Base-by-base conservation (phyloP, 2,113 vertebrate species). In the Rhombomys opimus region DNA sequence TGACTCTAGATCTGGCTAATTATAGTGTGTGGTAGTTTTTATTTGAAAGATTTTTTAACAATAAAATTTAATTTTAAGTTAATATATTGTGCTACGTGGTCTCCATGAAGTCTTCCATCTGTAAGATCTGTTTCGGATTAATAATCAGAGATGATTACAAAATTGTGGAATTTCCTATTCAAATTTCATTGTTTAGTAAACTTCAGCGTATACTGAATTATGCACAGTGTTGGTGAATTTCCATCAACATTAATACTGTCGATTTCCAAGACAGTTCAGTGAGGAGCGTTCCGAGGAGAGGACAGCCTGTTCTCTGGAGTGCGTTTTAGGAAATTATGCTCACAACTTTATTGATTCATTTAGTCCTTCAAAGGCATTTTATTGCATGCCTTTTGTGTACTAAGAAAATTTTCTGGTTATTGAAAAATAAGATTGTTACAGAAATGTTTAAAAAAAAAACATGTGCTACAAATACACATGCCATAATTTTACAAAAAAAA, bases 161-260 rank as follows among this genome's bases (percentile, higher is more conserved):
- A 85, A 61, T 61, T 78, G 38, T 67, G 59, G 63, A 68, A 52
- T 80, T 72, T 87, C 78, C 14, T 76, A 89, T 86, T 67, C 93
- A 95, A 89, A 91, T n/a, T 93, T 89, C 92, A 77, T 46, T 80
- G 75, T 38, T 89, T 84, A 96, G 57, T 63, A 95, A 89, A 76
- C 46, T 63, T 52, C 25, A 80, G 32, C 91, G 46, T 96, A 2
- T 38, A 32, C 67, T 85, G 27, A 93, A 59, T 32, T 86, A 91
- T 73, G 77, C 5, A 65, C 20, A 61, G 17, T 61, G 14, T 77
- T 86, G 88, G 22, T 76, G 63, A 82, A 46, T 95, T 3, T 90
- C 70, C 76, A 67, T 77, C 96, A 97, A 65, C 35, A 90, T 75
- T 87, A 92, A 75, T 90, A 85, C 22, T 10, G 84, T 87, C 35